Percentiles rank a stretch among this genome's conserved stretches.
Evolutionary conservation across 2,888 invertebrate genomes (phyloP).

Genomic region (Drosophila vallismaia): DNA sequence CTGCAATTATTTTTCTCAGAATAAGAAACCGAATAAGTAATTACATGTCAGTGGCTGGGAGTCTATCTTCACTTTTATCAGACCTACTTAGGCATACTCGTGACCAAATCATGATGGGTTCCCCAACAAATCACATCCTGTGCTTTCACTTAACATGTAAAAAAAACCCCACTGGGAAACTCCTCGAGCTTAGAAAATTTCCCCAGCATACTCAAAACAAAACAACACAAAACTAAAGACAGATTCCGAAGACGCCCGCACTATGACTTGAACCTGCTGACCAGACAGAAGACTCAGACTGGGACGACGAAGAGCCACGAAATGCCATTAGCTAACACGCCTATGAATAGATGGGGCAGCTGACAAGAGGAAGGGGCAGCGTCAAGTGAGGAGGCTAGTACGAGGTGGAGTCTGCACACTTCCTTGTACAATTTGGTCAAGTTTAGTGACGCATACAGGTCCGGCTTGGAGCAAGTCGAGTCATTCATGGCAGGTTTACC

Average conservation of each 20-base stretch:
- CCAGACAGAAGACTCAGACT: conserved; percentile 26
- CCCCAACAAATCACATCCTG: conserved; percentile 26
- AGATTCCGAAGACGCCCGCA: conserved; percentile 30
- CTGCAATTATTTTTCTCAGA: conserved; percentile 2
- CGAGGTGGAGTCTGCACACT: conserved; percentile 51
- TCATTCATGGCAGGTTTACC: conserved; percentile 36
- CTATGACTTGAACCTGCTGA: conserved; percentile 39
- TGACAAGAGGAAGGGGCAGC: neutral
- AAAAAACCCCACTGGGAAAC: conserved; percentile 24
- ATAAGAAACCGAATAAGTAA: neutral
- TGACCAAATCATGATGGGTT: conserved; percentile 20
- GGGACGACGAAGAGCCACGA: conserved; percentile 21
- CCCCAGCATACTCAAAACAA: conserved; percentile 18
- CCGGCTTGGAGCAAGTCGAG: conserved; percentile 68
- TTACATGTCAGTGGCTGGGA: neutral
- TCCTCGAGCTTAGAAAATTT: conserved; percentile 33
- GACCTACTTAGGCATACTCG: conserved; percentile 17
- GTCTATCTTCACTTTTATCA: conserved; percentile 6
- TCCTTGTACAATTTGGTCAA: conserved; percentile 79
- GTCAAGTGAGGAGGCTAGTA: neutral
- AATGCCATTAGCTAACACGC: conserved; percentile 49
- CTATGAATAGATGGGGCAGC: neutral
- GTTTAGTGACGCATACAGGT: conserved; percentile 78
- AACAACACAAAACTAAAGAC: conserved; percentile 2
- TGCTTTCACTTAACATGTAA: conserved; percentile 33